Base-by-base conservation (phyloP, 2,888 invertebrate genomes). In the Nephrotoma flavescens region DNA sequence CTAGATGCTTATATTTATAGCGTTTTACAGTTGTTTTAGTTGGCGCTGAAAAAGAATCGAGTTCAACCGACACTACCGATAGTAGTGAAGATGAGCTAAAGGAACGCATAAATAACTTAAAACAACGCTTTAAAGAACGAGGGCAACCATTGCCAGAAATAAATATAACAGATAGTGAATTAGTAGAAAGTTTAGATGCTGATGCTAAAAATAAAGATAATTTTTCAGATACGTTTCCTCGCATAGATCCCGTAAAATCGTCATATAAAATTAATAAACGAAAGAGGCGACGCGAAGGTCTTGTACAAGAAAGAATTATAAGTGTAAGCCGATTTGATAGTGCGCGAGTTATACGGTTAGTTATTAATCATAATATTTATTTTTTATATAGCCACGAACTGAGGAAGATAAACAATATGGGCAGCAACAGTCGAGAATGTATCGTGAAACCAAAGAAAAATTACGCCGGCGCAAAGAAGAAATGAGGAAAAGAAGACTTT, bases 401-500 rank as follows among this genome's bases (percentile, higher is more conserved):
- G 96, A 97, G 90, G 96, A 96, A 89, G 96, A 96, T 90, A 94
- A 94, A 88, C 89, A 94, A 71, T 94, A 94, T 84, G 94, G 94
- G 87, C 93, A 95, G 87, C 91, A 94, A 87, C 96, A 96, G 89
- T 93, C 95, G 88, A 95, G 95, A 89, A 93, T 95, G 86, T 96
- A 96, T 91, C 95, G 95, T 90, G 95, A 96, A 89, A 95, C 96
- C 52, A 96, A 96, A 90, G 96, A 96, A 89, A 95, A 95, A 90
- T 91, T 96, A 88, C 93, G 95, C 7, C 93, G 95, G 41, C 90
- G 92, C 15, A 91, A 91, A 87, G 91, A 92, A 87, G 88, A 90
- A 19, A 89, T 89, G 5, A 87, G 87, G 87, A 87, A 88, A 88
- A 57, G 88, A 4, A 88, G 87, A 86, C 41, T 86, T 41, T 41